phyloP scores from a whole-genome alignment of 2,797 vertebrate species.

The Streptopelia turtur region DNA sequence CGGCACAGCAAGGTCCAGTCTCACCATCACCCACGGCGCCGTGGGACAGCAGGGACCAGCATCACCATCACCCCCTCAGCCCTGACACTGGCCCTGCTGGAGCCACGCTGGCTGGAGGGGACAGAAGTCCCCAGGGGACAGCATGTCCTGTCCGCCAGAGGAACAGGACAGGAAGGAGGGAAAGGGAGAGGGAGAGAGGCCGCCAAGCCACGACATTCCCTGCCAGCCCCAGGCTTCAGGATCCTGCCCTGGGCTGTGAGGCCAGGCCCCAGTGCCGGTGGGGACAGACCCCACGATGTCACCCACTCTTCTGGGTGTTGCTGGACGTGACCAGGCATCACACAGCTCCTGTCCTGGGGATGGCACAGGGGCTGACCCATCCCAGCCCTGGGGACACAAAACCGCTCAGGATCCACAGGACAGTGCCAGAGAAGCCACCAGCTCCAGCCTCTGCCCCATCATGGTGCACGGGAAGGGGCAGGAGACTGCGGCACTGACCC shows the following conservation, averaged over 20 bases:
- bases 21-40: background rate
- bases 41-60: background rate
- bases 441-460: background rate
- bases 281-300: background rate
- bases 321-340: accelerated
- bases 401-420: background rate
- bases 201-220: accelerated
- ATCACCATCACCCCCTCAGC: background rate
- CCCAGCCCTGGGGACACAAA: background rate
- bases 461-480: background rate
- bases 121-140: background rate
- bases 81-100: accelerated
- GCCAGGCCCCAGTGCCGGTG: accelerated
- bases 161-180: background rate
- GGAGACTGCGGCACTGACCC: background rate
- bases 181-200: background rate
- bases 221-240: background rate
- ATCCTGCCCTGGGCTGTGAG: background rate
- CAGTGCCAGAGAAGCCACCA: background rate
- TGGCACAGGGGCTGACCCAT: accelerated
- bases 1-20: background rate
- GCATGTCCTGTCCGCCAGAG: accelerated
- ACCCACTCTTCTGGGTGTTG: accelerated
- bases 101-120: background rate
- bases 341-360: too few relatives aligned